Evolutionary conservation across 2,113 vertebrate genomes (phyloP).

Genomic region (Hiodon alosoides): DNA sequence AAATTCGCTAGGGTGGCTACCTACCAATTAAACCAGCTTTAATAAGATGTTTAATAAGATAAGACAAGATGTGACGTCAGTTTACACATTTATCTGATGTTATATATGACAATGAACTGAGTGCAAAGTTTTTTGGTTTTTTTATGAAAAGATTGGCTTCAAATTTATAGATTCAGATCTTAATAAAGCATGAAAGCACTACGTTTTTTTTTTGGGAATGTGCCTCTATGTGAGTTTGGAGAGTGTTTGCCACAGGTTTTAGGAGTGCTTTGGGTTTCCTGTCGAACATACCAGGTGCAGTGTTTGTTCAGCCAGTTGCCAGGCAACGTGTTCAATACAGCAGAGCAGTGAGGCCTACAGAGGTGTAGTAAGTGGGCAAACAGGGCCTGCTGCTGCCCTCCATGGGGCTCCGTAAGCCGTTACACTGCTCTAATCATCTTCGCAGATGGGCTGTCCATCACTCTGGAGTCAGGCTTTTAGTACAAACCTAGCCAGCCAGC

Average conservation of each 20-base stretch:
- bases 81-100: too few species aligned
- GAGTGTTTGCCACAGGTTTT: conserved; percentile 43
- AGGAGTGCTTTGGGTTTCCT: conserved; percentile 56
- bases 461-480: background rate
- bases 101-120: too few species aligned
- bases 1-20: too few species aligned
- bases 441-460: background rate
- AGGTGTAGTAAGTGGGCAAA: conserved; percentile 32
- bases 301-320: conserved; percentile 54
- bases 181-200: too few species aligned
- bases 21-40: too few species aligned
- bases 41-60: too few species aligned
- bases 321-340: conserved; percentile 52
- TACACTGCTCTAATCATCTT: conserved; percentile 25
- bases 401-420: conserved; percentile 30
- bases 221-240: conserved; percentile 23
- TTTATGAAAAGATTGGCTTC: too few species aligned
- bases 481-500: too few species aligned
- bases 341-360: conserved; percentile 37
- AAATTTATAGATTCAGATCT: too few species aligned
- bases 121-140: too few species aligned
- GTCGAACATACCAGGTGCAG: conserved; percentile 57
- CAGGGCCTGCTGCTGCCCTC: conserved; percentile 39
- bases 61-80: too few species aligned
- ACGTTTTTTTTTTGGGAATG: background rate